Percentiles rank a stretch among this genome's conserved stretches.
These are phyloP conservation scores for Drymodes brunneopygia DNA, from an alignment of 2,113 vertebrate species.

Conservation along the genomic window DNA sequence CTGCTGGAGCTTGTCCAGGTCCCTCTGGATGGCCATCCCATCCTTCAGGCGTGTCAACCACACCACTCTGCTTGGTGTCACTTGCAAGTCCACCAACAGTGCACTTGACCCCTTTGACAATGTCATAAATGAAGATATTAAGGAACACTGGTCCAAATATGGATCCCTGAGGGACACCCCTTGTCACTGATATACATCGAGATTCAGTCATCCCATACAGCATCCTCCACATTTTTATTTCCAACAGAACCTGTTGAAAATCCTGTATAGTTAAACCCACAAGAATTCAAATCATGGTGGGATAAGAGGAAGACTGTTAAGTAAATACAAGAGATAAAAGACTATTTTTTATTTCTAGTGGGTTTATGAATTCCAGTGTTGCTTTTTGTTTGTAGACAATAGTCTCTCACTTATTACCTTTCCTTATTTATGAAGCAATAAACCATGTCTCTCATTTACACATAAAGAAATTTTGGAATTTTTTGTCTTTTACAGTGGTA, in stretches of 20 bases:
- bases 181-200: fast-evolving
- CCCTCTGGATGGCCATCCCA: not conserved
- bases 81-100: not conserved
- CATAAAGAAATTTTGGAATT: not conserved
- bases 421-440: not conserved
- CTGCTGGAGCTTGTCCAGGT: not conserved
- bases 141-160: not conserved
- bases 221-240: not conserved
- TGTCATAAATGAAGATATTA: not conserved
- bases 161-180: not conserved
- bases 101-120: not conserved
- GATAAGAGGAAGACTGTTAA: not conserved
- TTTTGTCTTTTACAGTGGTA: not conserved
- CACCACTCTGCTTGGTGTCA: not conserved
- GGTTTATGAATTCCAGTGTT: not conserved
- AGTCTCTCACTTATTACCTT: not conserved
- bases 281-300: not conserved
- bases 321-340: not conserved
- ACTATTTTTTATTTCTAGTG: not conserved
- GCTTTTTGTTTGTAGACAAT: not conserved
- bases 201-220: not conserved
- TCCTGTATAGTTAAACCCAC: not conserved
- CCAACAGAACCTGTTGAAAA: not conserved
- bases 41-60: not conserved
- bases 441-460: not conserved